A percentile compares a stretch with the other conserved stretches of the same genome.
These are phyloP conservation scores for Micromesistius poutassou DNA, from an alignment of 2,797 vertebrate genomes.

Conservation along the genomic window DNA sequence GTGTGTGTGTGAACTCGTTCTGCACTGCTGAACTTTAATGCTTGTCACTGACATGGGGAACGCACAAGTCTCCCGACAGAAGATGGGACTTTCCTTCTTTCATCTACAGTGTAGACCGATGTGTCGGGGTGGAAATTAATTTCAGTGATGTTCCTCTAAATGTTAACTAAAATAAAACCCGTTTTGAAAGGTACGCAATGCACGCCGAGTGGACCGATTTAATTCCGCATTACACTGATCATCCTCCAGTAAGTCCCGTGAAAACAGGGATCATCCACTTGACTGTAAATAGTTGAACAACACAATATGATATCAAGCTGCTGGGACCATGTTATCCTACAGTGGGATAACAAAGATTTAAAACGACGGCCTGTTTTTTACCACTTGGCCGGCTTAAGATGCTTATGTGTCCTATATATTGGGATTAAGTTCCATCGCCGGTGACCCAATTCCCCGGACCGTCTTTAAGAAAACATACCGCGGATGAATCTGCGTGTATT, in stretches of 20 bases:
- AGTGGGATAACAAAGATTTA: slow-evolving; percentile 51
- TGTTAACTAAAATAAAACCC: slow-evolving; percentile 79
- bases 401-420: slow-evolving; percentile 51
- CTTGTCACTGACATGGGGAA: slow-evolving; percentile 56
- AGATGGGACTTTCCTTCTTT: slow-evolving; percentile 58
- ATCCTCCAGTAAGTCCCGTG: slow-evolving; percentile 40
- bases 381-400: slow-evolving; percentile 41
- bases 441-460: slow-evolving; percentile 62
- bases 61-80: slow-evolving; percentile 44
- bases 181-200: slow-evolving; percentile 64
- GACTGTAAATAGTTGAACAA: slow-evolving; percentile 45
- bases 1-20: slow-evolving; percentile 40
- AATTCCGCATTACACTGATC: slow-evolving; percentile 27
- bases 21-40: slow-evolving; percentile 60
- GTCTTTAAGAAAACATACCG: slow-evolving; percentile 53
- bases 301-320: slow-evolving; percentile 48
- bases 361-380: slow-evolving; percentile 44
- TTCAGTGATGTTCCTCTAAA: slow-evolving; percentile 78
- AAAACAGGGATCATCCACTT: slow-evolving; percentile 37
- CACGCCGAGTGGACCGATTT: slow-evolving; percentile 5
- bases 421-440: slow-evolving; percentile 53
- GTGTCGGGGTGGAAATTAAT: slow-evolving; percentile 72
- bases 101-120: slow-evolving; percentile 69
- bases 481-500: slow-evolving; percentile 57
- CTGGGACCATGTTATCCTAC: slow-evolving; percentile 22